These are phyloP conservation scores for Chrysolina oricalcia DNA, from an alignment of 2,888 invertebrate genomes.

Conservation along the genomic window DNA sequence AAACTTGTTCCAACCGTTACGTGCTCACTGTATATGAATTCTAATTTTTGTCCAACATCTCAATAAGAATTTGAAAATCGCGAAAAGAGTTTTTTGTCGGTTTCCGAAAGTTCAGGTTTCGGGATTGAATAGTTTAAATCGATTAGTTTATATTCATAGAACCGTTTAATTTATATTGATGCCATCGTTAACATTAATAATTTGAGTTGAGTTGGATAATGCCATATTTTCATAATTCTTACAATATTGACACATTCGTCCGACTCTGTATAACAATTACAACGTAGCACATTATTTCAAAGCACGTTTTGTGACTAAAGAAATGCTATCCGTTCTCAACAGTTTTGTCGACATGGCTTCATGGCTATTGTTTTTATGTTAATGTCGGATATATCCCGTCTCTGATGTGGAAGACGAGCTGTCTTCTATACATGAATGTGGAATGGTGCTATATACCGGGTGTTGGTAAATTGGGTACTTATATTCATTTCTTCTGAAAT, in stretches of 20 bases:
- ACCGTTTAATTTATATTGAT: too few species aligned
- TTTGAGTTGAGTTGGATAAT: too few species aligned
- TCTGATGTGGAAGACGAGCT: constrained; percentile 11
- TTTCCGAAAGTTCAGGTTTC: too few species aligned
- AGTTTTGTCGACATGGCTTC: constrained; percentile 20
- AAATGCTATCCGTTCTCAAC: constrained; percentile 1
- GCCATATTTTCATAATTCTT: neutral
- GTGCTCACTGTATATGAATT: too few species aligned
- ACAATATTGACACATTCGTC: neutral
- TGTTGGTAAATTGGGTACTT: neutral
- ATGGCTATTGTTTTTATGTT: constrained; percentile 41
- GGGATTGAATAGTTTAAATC: too few species aligned
- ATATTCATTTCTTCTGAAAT: too few species aligned
- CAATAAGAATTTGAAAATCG: too few species aligned
- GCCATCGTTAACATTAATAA: too few species aligned
- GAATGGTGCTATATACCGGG: neutral
- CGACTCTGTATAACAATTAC: neutral
- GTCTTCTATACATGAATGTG: neutral
- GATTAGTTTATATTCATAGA: too few species aligned
- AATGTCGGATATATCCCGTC: constrained; percentile 35
- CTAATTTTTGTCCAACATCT: too few species aligned
- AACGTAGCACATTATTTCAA: constrained; percentile 19
- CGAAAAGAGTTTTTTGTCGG: too few species aligned
- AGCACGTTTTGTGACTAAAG: constrained; percentile 31
- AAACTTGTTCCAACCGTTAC: too few species aligned